phyloP scores from a whole-genome alignment of 2,797 vertebrate species.

The Ctenosaura bakeri region DNA sequence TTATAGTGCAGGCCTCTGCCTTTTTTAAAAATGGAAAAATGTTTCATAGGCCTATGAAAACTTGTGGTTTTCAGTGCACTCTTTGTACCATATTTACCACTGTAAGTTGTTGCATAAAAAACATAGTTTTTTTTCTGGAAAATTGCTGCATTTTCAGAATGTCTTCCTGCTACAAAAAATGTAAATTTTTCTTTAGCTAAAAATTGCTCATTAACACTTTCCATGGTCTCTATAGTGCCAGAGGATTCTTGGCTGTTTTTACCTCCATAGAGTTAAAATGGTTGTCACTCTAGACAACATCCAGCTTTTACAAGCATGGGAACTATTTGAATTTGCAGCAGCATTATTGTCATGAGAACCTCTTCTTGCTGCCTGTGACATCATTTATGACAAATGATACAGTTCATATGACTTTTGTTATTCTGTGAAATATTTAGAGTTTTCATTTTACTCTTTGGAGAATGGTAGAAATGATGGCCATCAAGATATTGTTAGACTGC shows the following conservation, averaged over 20 bases:
- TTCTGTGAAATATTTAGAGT: neutral
- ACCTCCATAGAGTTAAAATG: neutral
- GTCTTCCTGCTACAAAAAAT: neutral
- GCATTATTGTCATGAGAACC: neutral
- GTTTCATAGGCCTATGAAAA: neutral
- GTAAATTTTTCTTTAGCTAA: neutral
- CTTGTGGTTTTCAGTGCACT: neutral
- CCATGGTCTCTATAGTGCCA: neutral
- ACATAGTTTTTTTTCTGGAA: neutral
- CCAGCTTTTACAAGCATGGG: neutral
- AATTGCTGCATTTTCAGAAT: neutral
- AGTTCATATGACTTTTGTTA: neutral
- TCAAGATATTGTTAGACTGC: too few relatives aligned
- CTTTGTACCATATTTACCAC: neutral
- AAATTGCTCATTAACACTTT: neutral
- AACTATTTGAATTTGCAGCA: neutral
- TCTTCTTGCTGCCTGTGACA: neutral
- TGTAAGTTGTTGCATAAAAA: neutral
- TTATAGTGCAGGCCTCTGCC: neutral
- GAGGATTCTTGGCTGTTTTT: neutral
- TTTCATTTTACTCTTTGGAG: neutral
- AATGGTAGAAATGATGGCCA: neutral
- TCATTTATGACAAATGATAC: neutral
- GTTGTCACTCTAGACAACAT: neutral
- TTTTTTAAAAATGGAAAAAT: neutral